phyloP scores from a whole-genome alignment of 1,140 invertebrate genomes.

The honey bee (Apis mellifera) region DNA sequence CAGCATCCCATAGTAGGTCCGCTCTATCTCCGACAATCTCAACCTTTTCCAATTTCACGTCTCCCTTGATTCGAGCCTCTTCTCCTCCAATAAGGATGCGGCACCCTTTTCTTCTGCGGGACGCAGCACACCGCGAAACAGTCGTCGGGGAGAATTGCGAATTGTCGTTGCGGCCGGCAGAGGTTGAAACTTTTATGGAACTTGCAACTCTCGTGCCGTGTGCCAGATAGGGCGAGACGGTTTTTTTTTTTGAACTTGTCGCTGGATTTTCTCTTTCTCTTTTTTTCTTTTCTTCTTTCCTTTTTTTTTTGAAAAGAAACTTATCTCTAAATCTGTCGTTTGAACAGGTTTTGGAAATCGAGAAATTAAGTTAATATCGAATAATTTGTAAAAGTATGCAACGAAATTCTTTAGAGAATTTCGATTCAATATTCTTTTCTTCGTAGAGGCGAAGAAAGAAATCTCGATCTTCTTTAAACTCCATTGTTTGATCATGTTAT shows the following conservation, averaged over 20 bases:
- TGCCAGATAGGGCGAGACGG: neutral
- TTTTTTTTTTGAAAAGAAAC: no score
- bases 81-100: constrained; percentile 30
- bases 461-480: no score
- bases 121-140: constrained; percentile 12
- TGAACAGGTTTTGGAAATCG: no score
- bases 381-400: no score
- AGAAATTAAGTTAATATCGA: no score
- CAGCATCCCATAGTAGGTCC: neutral
- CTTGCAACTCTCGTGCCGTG: neutral
- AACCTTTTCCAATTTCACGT: constrained; percentile 50
- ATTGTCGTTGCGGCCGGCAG: constrained; percentile 32
- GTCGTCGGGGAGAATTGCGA: constrained; percentile 37
- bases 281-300: neutral
- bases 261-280: no score
- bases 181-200: constrained; percentile 35
- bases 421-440: no score
- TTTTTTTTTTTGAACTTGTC: neutral
- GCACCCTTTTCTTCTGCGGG: neutral
- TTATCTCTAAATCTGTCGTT: no score
- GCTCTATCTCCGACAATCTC: constrained; percentile 24
- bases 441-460: no score
- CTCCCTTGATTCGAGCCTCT: constrained; percentile 30
- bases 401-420: no score
- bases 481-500: no score